Evolutionary conservation across 2,797 vertebrate species (phyloP).

Genomic region (Phrynocephalus vlangalii): DNA sequence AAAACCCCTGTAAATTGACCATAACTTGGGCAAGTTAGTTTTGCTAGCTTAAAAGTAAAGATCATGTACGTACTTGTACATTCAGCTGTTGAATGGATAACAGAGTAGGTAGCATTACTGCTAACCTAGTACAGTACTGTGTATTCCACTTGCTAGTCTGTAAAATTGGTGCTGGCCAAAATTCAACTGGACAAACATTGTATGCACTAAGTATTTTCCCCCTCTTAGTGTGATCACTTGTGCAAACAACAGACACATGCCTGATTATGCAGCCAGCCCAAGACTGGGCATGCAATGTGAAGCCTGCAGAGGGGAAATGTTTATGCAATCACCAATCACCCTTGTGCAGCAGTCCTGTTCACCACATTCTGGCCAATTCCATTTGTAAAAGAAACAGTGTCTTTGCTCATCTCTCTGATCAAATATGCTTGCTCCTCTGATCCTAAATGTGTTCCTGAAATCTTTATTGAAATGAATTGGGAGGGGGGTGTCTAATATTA

Average conservation of each 20-base stretch:
- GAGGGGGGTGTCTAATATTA: not conserved
- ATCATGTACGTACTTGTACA: too few species aligned
- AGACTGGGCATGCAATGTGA: too few species aligned
- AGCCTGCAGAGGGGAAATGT: too few species aligned
- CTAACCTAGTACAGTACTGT: not conserved
- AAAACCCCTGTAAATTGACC: too few species aligned
- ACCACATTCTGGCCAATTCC: not conserved
- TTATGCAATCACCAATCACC: too few species aligned
- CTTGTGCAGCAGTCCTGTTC: too few species aligned
- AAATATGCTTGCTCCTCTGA: too few species aligned
- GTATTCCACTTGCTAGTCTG: not conserved
- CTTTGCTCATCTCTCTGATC: not conserved
- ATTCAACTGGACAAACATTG: too few species aligned
- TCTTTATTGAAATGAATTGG: not conserved
- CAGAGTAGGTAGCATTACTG: too few species aligned
- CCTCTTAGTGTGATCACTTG: too few species aligned
- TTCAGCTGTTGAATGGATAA: too few species aligned
- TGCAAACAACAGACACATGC: not conserved
- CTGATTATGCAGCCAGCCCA: not conserved
- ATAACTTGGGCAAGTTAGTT: not conserved
- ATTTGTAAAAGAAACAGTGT: not conserved
- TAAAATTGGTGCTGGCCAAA: not conserved
- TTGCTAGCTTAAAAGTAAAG: not conserved
- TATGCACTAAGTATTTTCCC: not conserved
- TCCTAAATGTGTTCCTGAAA: not conserved